Evolutionary conservation across 1,140 invertebrate species (phyloP), one percentile per base, ranked within the genome.

Genomic region (Achatina immaculata): DNA sequence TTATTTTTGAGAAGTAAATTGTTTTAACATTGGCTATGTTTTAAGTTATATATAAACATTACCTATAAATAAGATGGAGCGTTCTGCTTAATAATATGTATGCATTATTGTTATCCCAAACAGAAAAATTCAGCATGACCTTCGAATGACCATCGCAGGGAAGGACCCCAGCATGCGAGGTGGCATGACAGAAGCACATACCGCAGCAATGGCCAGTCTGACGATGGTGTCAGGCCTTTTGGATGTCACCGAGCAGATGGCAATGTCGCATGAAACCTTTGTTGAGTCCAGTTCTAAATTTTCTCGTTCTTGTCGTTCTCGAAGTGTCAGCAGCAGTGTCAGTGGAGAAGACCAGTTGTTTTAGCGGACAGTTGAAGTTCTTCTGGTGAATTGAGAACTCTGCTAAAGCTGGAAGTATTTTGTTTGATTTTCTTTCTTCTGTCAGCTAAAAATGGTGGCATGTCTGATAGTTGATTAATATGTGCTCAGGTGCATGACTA

Each of bases 181-280:
- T 2, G 55, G 36, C 2, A 6, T 31, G 4, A 34, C 34, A n/a
- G 58, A 76, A 36, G 48, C 34, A 1, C 58, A 58, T 43, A 16
- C 9, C 19, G 38, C 51, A 76, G 74, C 74, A 6, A 76, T 76
- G 74, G 74, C 74, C 34, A 76, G 74, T 36, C 55, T 76, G 55
- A 4, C 74, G 34, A 40, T 78, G 31, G 36, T 84, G 0, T 82
- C 81, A 34, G 62, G 73, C 24, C 51, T 84, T 2, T 68, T 84
- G 55, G 83, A 84, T 72, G 81, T 84, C 31, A 78, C 81, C 21
- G 81, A 82, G n/a, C 83, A 84, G 78, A 42, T 84, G 72, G 74
- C 72, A 38, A 84, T 84, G 83, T 82, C 81, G 1, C 83, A 84
- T 76, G 73, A 84, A 42, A 69, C 83, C n/a, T 84, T 80, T 51